phyloP scores from a whole-genome alignment of 2,888 invertebrate genomes.

The Lasioglossum pauxillum region DNA sequence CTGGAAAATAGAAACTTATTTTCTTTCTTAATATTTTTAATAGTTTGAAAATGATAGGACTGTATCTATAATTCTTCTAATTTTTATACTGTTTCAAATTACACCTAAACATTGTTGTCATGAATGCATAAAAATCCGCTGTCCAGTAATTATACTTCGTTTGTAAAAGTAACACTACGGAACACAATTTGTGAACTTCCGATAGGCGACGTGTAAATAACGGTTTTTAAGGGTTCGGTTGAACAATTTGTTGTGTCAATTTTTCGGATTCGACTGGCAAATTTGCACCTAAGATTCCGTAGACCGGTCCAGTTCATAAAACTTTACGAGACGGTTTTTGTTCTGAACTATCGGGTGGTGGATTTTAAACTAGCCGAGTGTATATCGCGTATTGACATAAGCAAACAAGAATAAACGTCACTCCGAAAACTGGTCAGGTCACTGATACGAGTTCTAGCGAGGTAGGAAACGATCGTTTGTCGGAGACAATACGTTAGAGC shows the following conservation, averaged over 20 bases:
- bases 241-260: neutral
- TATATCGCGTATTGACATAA: conserved; percentile 50
- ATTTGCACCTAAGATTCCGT: neutral
- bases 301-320: neutral
- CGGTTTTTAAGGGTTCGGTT: neutral
- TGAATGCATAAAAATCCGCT: too few relatives aligned
- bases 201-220: neutral
- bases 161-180: too few relatives aligned
- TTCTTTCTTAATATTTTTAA: too few relatives aligned
- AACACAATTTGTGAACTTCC: neutral
- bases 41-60: too few relatives aligned
- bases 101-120: too few relatives aligned
- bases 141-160: too few relatives aligned
- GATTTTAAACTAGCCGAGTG: conserved; percentile 46
- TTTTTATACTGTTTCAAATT: too few relatives aligned
- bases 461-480: conserved; percentile 38
- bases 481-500: conserved; percentile 35
- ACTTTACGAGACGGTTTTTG: conserved; percentile 19
- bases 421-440: conserved; percentile 61
- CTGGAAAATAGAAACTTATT: too few relatives aligned
- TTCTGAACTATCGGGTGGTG: conserved; percentile 3
- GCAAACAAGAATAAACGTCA: conserved; percentile 36
- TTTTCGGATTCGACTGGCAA: neutral
- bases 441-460: conserved; percentile 59
- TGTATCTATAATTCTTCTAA: too few relatives aligned